Conservation (phyloP, 2,797 vertebrate species). For the Sebastes minor region DNA sequence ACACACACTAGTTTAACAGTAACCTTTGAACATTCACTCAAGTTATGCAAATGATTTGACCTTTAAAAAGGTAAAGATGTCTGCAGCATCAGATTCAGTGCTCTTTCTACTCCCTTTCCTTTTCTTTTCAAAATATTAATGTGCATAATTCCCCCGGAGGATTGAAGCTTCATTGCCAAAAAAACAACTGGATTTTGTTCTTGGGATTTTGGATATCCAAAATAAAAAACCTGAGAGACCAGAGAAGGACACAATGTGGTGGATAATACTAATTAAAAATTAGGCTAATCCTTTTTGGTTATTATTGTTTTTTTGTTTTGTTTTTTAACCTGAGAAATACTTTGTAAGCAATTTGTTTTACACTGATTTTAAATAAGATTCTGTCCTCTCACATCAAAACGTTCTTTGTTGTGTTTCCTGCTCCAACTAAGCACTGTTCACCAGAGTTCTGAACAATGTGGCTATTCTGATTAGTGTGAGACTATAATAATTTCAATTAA, state of each 20-base stretch:
- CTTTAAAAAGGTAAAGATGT: slow-evolving; percentile 63
- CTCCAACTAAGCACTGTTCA: not conserved
- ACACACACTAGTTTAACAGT: slow-evolving; percentile 22
- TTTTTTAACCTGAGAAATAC: not conserved
- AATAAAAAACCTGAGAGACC: not conserved
- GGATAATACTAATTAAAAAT: not conserved
- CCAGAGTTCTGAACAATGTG: not conserved
- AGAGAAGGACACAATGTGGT: not conserved
- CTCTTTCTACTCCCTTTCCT: not conserved
- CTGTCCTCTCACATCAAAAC: not conserved
- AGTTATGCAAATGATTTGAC: slow-evolving; percentile 65
- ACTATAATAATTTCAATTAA: not conserved
- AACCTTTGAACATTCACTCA: slow-evolving; percentile 58
- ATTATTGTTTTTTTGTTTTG: not conserved
- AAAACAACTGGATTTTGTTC: not conserved
- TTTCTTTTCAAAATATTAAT: slow-evolving; percentile 29
- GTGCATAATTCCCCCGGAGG: not conserved
- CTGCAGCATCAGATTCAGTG: slow-evolving; percentile 33
- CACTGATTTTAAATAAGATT: not conserved
- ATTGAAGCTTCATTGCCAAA: not conserved
- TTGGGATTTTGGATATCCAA: not conserved
- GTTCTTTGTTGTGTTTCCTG: not conserved
- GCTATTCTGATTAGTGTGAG: not conserved
- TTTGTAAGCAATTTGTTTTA: not conserved
- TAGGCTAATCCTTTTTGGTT: not conserved